These are phyloP conservation scores for Epinephelus cyanopodus DNA, from an alignment of 2,113 vertebrate genomes.

Conservation along the genomic window DNA sequence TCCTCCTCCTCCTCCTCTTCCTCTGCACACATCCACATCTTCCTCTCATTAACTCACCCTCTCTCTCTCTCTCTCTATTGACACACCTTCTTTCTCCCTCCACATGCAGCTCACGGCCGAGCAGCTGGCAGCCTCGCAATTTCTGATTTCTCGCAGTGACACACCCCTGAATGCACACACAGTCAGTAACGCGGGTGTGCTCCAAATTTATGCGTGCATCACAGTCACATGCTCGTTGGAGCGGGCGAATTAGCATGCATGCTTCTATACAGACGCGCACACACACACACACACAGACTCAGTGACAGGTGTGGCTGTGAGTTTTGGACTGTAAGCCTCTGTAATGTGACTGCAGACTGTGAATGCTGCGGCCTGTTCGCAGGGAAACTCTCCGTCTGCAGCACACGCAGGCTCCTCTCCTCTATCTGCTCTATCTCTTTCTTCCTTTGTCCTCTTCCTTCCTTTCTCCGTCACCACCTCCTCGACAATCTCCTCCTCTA, in stretches of 20 bases:
- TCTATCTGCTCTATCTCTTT: background rate
- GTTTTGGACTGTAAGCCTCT: background rate
- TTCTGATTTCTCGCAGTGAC: slow-evolving; percentile 25
- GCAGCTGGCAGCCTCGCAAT: slow-evolving; percentile 9
- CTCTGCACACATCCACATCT: slow-evolving; percentile 20
- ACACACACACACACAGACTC: background rate
- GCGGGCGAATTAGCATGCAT: slow-evolving; percentile 28
- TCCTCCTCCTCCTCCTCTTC: background rate
- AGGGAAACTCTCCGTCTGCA: slow-evolving; percentile 9
- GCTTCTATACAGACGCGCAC: background rate
- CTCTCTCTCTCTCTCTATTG: slow-evolving; percentile 3
- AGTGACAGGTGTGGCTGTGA: slow-evolving; percentile 54
- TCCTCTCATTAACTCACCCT: slow-evolving; percentile 31
- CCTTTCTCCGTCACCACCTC: background rate
- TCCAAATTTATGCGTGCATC: slow-evolving; percentile 16
- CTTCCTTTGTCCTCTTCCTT: background rate
- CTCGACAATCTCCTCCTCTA: too few relatives aligned
- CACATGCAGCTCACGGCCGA: slow-evolving; percentile 20
- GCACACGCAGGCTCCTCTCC: background rate
- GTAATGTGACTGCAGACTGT: slow-evolving; percentile 22
- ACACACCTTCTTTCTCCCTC: background rate
- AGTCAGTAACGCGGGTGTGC: too few relatives aligned
- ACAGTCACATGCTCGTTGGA: background rate
- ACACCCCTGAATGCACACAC: slow-evolving; percentile 15
- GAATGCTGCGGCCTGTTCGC: slow-evolving; percentile 23